Percentiles rank a stretch among this genome's conserved stretches.
Evolutionary conservation across 1,140 invertebrate species (phyloP).

Genomic region (Saccostrea glomerata): DNA sequence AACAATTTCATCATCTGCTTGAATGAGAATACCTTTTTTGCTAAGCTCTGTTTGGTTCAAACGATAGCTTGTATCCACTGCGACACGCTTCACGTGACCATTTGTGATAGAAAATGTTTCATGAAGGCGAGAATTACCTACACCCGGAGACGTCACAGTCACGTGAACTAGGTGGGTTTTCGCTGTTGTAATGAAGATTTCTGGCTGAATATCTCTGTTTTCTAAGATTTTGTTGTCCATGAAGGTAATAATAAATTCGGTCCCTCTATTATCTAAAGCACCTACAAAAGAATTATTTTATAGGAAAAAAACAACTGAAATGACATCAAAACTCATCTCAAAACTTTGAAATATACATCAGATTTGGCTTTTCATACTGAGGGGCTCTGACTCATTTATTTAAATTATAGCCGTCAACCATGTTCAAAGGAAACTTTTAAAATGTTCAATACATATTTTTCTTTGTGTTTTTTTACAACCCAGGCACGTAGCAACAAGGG

Average conservation of each 20-base stretch:
- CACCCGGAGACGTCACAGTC: slow-evolving; percentile 45
- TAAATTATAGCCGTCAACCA: no score
- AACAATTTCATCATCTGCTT: slow-evolving; percentile 47
- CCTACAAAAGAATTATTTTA: slow-evolving; percentile 21
- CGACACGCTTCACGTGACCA: slow-evolving; percentile 42
- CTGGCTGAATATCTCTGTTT: slow-evolving; percentile 47
- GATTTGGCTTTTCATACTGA: no score
- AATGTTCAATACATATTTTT: no score
- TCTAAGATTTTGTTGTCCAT: slow-evolving; percentile 52
- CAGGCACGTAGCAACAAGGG: no score
- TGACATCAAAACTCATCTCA: no score
- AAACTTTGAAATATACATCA: no score
- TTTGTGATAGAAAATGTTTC: slow-evolving; percentile 42
- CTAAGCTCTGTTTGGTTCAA: slow-evolving; percentile 17
- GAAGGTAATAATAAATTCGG: slow-evolving; percentile 55
- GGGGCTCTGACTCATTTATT: no score
- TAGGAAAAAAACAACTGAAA: no score
- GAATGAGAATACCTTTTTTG: slow-evolving; percentile 48
- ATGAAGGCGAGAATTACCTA: not conserved
- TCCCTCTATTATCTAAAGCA: slow-evolving; percentile 55
- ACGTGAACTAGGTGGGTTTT: slow-evolving; percentile 42
- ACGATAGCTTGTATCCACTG: slow-evolving; percentile 21
- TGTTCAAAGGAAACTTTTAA: no score
- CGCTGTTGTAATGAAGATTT: slow-evolving; percentile 55
- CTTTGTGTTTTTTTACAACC: no score